Base-by-base conservation (phyloP, 1,140 invertebrate genomes). In the Sarcophaga peregrina region DNA sequence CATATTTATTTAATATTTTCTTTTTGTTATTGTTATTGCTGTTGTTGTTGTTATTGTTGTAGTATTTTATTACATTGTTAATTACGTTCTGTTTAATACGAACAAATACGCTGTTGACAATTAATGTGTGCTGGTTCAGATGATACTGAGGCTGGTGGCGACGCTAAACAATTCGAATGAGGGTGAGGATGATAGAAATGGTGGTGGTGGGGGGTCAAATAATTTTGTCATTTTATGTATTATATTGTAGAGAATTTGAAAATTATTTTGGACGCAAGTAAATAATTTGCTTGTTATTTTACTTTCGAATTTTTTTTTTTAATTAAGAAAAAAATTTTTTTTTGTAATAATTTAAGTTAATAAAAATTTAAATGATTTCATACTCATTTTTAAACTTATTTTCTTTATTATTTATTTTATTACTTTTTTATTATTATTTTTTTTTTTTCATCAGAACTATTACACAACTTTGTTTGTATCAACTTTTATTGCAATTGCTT, bases 61-160 rank as follows among this genome's bases (percentile, higher is more conserved):
- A 68, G 62, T 68, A 68, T 68, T 68, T 68, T 68, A 68, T 68
- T 68, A 68, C 62, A 17, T 5, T 68, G 62, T 68, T 68, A 68
- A 68, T 68, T 68, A 68, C 62, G 62, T 68, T 68, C 10, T 68
- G 62, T 68, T 68, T 25, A 68, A 68, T 58, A 15, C 54, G n/a
- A 7, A 58, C n/a, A 68, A 20, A 68, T 68, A 25, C 20, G 20
- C 17, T 9, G 62, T 17, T 6, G 50, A 10, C 50, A 9, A 9
- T 13, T 50, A 50, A 52, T 3, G 2, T 52, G 50, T 10, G n/a
- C n/a, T 68, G 62, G 17, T 68, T 2, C 25, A 37, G 62, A 20
- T 20, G 20, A 20, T 68, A 20, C 9, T 68, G 11, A 58, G 15
- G 11, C 15, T 58, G 54, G 13, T 6, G 0, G 54, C 54, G 54